phyloP scores from a whole-genome alignment of 2,797 vertebrate species.

The Eurystomus glaucurus region DNA sequence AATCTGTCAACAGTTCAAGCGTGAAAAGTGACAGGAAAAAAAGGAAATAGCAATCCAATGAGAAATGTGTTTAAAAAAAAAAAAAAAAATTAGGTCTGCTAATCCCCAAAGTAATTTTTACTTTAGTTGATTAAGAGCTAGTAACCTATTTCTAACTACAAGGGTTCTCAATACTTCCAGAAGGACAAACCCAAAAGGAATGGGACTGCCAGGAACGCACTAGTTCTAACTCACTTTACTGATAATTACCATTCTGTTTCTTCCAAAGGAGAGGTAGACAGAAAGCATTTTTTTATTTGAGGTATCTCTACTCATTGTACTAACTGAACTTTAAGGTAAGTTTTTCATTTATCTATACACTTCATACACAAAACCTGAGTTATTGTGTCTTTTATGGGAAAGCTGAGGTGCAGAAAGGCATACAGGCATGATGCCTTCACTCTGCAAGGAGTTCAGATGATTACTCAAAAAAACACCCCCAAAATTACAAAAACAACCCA shows the following conservation, averaged over 20 bases:
- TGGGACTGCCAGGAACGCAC: background rate
- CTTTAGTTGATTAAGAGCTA: slow-evolving; percentile 51
- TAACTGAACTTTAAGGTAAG: background rate
- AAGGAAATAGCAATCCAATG: background rate
- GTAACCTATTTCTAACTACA: slow-evolving; percentile 67
- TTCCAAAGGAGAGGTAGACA: background rate
- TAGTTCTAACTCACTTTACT: background rate
- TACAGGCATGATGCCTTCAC: fast-evolving
- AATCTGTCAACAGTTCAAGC: background rate
- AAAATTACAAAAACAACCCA: background rate
- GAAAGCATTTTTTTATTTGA: background rate
- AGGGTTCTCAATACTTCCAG: slow-evolving; percentile 48
- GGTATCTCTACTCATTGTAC: background rate
- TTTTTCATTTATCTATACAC: background rate
- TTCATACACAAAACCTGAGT: background rate
- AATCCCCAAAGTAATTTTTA: slow-evolving; percentile 55
- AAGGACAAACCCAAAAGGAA: slow-evolving; percentile 63
- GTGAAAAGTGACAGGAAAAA: background rate
- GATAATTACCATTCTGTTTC: slow-evolving; percentile 29
- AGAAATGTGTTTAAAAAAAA: background rate
- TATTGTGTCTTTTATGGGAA: background rate
- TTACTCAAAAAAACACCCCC: background rate
- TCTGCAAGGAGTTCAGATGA: background rate
- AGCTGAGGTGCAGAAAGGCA: background rate
- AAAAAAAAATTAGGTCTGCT: slow-evolving; percentile 38